Conservation (phyloP, 2,888 invertebrate genomes). For the Andrena bicolor region DNA sequence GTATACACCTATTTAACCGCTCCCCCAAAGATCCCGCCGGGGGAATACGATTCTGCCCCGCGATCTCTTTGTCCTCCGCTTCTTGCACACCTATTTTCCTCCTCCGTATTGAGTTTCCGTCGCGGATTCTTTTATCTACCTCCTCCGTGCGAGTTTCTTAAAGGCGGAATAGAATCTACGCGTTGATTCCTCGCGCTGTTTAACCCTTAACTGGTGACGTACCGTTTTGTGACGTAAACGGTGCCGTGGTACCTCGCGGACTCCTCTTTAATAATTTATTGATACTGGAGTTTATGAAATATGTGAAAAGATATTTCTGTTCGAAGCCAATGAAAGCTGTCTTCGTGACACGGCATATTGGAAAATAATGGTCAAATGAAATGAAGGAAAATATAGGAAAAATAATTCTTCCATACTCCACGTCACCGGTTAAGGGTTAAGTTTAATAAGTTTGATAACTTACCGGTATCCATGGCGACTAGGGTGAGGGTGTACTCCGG, state of each 20-base stretch:
- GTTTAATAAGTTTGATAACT: constrained; percentile 80
- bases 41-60: constrained; percentile 33
- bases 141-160: not conserved
- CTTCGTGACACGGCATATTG: no score
- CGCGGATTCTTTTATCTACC: not conserved
- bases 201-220: not conserved
- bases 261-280: no score
- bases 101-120: constrained; percentile 27
- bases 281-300: no score
- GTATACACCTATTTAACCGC: constrained; percentile 68
- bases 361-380: no score
- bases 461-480: constrained; percentile 97
- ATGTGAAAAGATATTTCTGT: no score
- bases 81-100: constrained; percentile 11
- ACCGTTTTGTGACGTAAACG: no score
- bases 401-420: no score
- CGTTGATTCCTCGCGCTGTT: constrained; percentile 14
- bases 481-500: constrained; percentile 94
- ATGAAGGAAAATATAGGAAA: no score
- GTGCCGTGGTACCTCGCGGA: no score
- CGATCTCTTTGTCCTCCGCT: constrained; percentile 38
- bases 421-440: no score
- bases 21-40: constrained; percentile 37
- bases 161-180: not conserved
- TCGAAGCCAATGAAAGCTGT: no score